Conservation (phyloP, 2,113 vertebrate species). For the Merops nubicus region DNA sequence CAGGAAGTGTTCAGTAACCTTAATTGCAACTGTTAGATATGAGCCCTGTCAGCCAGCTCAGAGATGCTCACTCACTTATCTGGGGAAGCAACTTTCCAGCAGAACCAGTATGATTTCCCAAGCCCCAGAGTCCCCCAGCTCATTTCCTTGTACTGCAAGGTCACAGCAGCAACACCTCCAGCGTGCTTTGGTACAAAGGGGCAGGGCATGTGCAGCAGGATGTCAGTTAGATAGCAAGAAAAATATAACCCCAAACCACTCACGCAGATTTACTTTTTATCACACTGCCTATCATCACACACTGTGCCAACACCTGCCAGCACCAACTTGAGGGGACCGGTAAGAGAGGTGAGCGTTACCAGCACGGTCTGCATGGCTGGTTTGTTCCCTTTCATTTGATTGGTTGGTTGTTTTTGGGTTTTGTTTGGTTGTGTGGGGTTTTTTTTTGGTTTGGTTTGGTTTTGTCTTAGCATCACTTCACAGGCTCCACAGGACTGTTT, state of each 20-base stretch:
- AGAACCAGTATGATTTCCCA: background rate
- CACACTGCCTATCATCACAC: background rate
- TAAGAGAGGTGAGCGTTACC: background rate
- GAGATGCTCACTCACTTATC: accelerated
- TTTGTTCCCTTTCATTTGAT: too few species aligned
- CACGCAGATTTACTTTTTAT: background rate
- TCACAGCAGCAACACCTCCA: background rate
- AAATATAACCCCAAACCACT: accelerated
- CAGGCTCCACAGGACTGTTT: background rate
- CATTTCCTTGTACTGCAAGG: accelerated
- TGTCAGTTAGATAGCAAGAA: background rate
- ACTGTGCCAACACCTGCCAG: accelerated
- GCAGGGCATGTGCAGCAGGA: background rate
- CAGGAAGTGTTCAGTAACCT: background rate
- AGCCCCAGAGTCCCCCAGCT: background rate
- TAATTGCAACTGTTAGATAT: background rate
- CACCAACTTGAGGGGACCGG: background rate
- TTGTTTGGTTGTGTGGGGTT: too few species aligned
- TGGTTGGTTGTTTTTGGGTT: background rate
- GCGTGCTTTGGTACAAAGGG: background rate
- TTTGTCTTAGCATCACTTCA: background rate
- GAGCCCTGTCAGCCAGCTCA: background rate
- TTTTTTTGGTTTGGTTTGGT: too few species aligned
- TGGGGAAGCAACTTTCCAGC: background rate
- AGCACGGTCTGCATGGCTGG: background rate